These are phyloP conservation scores for Hirundichthys speculiger DNA, from an alignment of 2,113 vertebrate species.

Conservation along the genomic window DNA sequence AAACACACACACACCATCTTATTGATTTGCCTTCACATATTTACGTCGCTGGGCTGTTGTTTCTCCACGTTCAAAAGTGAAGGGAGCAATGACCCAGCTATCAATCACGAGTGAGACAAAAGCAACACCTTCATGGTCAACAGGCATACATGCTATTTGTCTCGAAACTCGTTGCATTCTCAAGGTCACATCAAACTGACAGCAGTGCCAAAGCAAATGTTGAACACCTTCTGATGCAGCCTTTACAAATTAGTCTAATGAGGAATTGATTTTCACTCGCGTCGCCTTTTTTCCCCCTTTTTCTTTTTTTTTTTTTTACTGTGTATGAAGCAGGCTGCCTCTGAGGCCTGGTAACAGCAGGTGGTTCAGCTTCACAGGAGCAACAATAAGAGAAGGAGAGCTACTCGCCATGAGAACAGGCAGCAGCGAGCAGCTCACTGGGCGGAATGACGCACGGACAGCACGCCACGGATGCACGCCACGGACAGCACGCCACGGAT, in stretches of 20 bases:
- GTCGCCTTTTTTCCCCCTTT: conserved; percentile 10
- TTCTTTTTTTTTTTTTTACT: conserved; percentile 7
- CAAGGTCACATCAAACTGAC: conserved; percentile 73
- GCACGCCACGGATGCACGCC: conserved; percentile 37
- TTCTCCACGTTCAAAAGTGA: conserved; percentile 48
- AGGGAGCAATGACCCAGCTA: conserved; percentile 59
- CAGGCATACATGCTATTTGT: conserved; percentile 49
- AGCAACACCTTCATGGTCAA: conserved; percentile 59
- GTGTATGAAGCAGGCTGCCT: conserved; percentile 52
- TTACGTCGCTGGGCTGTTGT: conserved; percentile 21
- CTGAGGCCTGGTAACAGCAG: conserved; percentile 65
- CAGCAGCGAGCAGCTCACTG: conserved; percentile 53
- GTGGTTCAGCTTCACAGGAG: conserved; percentile 65
- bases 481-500: conserved; percentile 41
- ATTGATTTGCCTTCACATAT: conserved; percentile 59
- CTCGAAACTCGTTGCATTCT: conserved; percentile 39
- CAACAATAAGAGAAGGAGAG: conserved; percentile 64
- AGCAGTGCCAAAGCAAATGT: conserved; percentile 73
- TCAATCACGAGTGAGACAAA: conserved; percentile 69
- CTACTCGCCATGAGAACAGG: conserved; percentile 40
- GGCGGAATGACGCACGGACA: conserved; percentile 60
- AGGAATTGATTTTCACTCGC: conserved; percentile 77
- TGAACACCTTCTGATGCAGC: conserved; percentile 77
- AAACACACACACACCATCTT: not conserved
- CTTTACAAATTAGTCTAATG: conserved; percentile 80